A percentile compares a stretch with the other conserved stretches of the same genome.
phyloP scores from a whole-genome alignment of 2,113 vertebrate genomes.

The Callospermophilus lateralis region DNA sequence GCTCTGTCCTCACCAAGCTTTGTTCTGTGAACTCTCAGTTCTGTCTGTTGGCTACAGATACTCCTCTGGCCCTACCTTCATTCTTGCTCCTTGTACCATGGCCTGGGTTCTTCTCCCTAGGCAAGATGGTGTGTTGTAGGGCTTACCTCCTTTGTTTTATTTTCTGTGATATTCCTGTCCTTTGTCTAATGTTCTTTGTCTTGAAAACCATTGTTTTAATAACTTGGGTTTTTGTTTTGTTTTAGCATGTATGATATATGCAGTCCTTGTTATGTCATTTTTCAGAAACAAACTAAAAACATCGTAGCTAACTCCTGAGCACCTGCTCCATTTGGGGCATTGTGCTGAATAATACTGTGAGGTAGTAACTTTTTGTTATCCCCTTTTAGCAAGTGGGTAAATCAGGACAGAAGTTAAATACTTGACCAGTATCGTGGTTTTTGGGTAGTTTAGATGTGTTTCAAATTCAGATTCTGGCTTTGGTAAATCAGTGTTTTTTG shows the following conservation, averaged over 20 bases:
- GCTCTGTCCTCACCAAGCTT: background rate
- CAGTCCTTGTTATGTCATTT: background rate
- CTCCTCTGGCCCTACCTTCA: background rate
- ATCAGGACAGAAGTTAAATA: background rate
- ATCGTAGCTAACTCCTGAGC: background rate
- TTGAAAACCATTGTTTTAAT: background rate
- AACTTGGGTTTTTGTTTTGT: background rate
- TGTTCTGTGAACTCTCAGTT: background rate
- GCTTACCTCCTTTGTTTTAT: background rate
- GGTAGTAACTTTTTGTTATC: background rate
- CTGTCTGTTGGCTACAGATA: background rate
- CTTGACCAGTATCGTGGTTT: background rate
- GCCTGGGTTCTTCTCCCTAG: background rate
- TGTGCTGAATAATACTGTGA: background rate
- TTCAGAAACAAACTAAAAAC: background rate
- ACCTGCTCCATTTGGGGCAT: too few relatives aligned
- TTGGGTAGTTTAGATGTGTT: background rate
- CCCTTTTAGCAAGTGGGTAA: background rate
- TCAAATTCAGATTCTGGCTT: background rate
- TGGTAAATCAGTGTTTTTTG: background rate
- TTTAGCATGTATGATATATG: background rate
- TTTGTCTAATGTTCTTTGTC: background rate
- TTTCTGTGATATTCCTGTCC: background rate
- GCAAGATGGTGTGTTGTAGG: background rate
- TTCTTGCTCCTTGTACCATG: background rate